phyloP scores from a whole-genome alignment of 2,797 vertebrate genomes.

The Eutrigla gurnardus region DNA sequence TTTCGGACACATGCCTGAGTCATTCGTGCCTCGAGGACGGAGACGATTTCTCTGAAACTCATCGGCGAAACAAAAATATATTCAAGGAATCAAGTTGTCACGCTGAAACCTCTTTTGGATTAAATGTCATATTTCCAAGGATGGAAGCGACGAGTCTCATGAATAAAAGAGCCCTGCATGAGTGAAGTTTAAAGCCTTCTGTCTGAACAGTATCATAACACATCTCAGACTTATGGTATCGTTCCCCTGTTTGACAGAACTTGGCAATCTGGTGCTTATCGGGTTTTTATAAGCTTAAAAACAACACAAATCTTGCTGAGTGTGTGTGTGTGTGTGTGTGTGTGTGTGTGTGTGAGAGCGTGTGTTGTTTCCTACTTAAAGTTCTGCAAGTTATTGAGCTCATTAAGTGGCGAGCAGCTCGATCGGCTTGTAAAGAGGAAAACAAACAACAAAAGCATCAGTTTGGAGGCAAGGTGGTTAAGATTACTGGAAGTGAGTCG shows the following conservation, averaged over 20 bases:
- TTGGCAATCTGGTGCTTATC: conserved; percentile 1
- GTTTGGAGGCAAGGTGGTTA: conserved; percentile 10
- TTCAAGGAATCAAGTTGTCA: conserved; percentile 19
- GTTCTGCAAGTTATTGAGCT: conserved; percentile 24
- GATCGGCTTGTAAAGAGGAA: neutral
- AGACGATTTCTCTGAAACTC: neutral
- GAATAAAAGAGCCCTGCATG: conserved; percentile 5
- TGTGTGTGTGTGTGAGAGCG: too few species aligned
- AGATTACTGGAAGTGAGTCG: conserved; percentile 17
- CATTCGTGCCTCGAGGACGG: conserved; percentile 10
- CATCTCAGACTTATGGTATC: neutral
- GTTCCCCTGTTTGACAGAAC: conserved; percentile 7
- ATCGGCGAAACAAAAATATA: neutral
- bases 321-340: too few species aligned
- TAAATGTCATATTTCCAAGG: conserved; percentile 18
- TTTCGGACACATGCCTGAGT: neutral
- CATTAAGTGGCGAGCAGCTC: conserved; percentile 39
- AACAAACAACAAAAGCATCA: neutral
- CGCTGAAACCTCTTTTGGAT: conserved; percentile 18
- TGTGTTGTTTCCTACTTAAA: conserved; percentile 16
- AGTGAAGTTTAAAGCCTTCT: conserved; percentile 33
- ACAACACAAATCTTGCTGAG: neutral
- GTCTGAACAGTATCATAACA: conserved; percentile 17
- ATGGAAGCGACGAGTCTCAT: neutral
- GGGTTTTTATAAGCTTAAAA: neutral